Conservation (phyloP, 2,797 vertebrate genomes). For the Sparidentex hasta region DNA sequence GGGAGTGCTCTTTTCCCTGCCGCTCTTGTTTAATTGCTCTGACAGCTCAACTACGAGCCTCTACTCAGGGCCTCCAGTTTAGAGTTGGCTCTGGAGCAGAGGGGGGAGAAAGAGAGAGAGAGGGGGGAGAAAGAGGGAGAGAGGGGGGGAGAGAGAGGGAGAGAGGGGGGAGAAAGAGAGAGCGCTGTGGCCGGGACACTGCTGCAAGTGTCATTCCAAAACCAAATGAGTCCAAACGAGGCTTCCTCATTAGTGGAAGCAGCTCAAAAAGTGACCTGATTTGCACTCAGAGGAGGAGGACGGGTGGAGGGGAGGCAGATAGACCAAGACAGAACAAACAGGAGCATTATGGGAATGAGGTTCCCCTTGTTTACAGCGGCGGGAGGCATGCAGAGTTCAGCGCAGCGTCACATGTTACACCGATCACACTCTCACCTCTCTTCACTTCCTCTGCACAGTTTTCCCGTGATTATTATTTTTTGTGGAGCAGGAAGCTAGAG, state of each 20-base stretch:
- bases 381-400: background rate
- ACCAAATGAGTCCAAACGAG: constrained; percentile 60
- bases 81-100: constrained; percentile 44
- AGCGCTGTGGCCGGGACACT: constrained; percentile 21
- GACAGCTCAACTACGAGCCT: constrained; percentile 75
- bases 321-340: no score
- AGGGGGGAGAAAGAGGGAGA: background rate
- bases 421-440: background rate
- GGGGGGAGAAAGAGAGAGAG: background rate
- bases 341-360: constrained; percentile 10
- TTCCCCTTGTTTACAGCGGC: constrained; percentile 2
- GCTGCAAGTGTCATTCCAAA: constrained; percentile 49
- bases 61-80: constrained; percentile 53
- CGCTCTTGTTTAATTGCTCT: constrained; percentile 76
- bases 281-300: constrained; percentile 22
- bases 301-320: no score
- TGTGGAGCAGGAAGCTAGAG: background rate
- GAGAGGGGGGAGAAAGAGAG: background rate
- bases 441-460: background rate
- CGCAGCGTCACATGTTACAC: background rate
- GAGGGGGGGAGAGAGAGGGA: background rate
- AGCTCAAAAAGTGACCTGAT: constrained; percentile 64
- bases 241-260: constrained; percentile 66
- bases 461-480: background rate
- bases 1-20: constrained; percentile 69